These are phyloP conservation scores for Alcedo atthis DNA, from an alignment of 2,797 vertebrate species.

Conservation along the genomic window DNA sequence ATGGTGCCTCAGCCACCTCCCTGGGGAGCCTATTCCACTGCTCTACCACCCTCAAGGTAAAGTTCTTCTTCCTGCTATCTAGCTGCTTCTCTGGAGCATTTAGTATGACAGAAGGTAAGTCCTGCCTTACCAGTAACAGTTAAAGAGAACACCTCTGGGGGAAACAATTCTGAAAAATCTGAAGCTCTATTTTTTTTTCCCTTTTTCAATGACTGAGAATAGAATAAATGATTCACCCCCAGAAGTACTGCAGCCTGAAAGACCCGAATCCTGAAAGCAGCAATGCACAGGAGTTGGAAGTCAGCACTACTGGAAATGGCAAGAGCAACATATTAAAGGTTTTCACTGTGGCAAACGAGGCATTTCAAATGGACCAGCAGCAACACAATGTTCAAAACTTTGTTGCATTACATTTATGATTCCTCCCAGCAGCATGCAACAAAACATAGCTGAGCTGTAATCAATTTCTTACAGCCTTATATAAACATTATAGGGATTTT, in stretches of 20 bases:
- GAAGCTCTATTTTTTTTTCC: not conserved
- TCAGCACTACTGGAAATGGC: not conserved
- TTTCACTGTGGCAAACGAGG: conserved; percentile 12
- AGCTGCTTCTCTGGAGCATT: not conserved
- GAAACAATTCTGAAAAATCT: not conserved
- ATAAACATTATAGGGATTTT: conserved; percentile 55
- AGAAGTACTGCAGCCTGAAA: not conserved
- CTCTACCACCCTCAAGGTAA: no score
- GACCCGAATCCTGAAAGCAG: not conserved
- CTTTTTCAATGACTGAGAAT: not conserved
- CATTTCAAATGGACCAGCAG: not conserved
- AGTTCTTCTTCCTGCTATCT: no score
- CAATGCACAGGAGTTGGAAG: not conserved
- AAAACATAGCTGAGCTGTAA: conserved; percentile 55
- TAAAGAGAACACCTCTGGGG: not conserved
- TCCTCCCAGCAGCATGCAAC: conserved; percentile 22
- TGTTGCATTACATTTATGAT: not conserved
- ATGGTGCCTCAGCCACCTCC: no score
- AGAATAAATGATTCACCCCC: not conserved
- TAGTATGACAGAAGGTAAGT: not conserved
- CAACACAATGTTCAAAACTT: not conserved
- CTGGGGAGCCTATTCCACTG: no score
- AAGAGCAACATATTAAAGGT: conserved; percentile 3
- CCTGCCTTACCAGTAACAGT: not conserved
- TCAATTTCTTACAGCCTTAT: conserved; percentile 47